Conservation (phyloP, 2,113 vertebrate genomes). For the Pseudorhombus dupliciocellatus region DNA sequence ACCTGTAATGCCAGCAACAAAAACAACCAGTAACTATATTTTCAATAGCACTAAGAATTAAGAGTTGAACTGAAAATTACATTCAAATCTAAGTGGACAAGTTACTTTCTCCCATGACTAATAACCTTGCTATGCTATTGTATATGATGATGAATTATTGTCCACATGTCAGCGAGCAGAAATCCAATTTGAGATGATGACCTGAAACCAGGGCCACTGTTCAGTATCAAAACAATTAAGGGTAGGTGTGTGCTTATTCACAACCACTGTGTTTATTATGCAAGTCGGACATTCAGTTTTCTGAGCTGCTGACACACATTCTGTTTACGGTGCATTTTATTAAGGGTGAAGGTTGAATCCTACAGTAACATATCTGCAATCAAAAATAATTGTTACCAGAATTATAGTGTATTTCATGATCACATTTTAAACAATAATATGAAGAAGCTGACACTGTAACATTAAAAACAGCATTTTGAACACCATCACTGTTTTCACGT, state of each 20-base stretch:
- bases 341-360: not conserved
- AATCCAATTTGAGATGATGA: not conserved
- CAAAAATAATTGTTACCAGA: not conserved
- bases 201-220: too few species aligned
- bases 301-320: conserved; percentile 12
- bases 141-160: too few species aligned
- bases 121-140: too few species aligned
- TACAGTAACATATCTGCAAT: not conserved
- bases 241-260: not conserved
- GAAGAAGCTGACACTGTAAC: not conserved
- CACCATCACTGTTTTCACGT: not conserved
- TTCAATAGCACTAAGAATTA: too few species aligned
- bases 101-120: too few species aligned
- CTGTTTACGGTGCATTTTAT: not conserved
- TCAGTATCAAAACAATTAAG: too few species aligned
- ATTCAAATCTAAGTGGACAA: too few species aligned
- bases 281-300: conserved; percentile 40
- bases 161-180: not conserved
- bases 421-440: not conserved
- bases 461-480: not conserved
- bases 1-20: too few species aligned
- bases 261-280: conserved; percentile 42
- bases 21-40: too few species aligned
- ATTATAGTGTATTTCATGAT: not conserved
- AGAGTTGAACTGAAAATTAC: too few species aligned